Conservation (phyloP, 2,113 vertebrate species). For the Brachyhypopomus gauderio region DNA sequence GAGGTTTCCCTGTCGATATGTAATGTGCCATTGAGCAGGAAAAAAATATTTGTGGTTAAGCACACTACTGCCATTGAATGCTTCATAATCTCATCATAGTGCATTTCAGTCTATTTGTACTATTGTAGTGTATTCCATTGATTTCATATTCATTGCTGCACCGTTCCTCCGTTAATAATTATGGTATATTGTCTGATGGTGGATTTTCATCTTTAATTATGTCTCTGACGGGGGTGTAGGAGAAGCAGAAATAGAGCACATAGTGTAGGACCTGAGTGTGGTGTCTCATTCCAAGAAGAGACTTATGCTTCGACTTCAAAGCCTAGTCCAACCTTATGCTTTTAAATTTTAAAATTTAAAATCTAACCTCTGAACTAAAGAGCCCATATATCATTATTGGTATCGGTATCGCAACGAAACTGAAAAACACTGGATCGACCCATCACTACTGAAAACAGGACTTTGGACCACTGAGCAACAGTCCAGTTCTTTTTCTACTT, state of each 20-base stretch:
- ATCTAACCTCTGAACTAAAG: too few species aligned
- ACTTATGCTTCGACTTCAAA: constrained; percentile 92
- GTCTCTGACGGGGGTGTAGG: constrained; percentile 17
- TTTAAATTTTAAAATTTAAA: too few species aligned
- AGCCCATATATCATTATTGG: too few species aligned
- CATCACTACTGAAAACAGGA: too few species aligned
- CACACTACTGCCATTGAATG: neutral
- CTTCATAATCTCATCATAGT: neutral
- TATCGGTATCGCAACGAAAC: too few species aligned
- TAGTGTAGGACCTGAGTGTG: neutral
- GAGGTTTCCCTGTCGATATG: neutral
- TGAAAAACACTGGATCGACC: too few species aligned
- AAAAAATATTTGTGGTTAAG: neutral
- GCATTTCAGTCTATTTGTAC: neutral
- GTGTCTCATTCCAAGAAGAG: neutral
- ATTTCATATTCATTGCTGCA: neutral
- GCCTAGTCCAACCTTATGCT: constrained; percentile 94
- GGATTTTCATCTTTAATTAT: neutral
- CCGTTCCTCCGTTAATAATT: constrained; percentile 10
- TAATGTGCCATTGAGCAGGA: neutral
- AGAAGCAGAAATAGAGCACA: neutral
- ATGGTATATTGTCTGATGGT: constrained; percentile 22
- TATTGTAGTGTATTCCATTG: too few species aligned
- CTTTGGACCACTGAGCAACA: too few species aligned
- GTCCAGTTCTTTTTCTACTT: too few species aligned